Base-by-base conservation (phyloP, 2,888 invertebrate species). In the Sinodicranocentrus sp. region DNA sequence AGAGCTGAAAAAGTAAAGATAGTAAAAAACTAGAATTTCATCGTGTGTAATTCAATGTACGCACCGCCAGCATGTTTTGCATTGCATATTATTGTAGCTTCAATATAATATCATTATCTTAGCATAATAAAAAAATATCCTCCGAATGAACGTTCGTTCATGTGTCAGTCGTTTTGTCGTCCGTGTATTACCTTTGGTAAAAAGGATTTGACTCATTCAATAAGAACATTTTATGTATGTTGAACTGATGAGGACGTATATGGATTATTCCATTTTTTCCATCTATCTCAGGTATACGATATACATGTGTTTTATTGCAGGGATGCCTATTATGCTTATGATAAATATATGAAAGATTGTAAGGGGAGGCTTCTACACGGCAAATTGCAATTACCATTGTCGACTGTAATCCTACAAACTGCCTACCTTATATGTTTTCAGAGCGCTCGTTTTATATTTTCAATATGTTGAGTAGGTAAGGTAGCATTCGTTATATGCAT, bases 371-470 rank as follows among this genome's bases (percentile, higher is more conserved):
- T 48, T 33, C 5, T 48, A 48, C 57, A 15, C 19, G 15, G 57
- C 57, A 57, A 19, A 6, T 5, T 23, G 23, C 57, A 57, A 57
- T 57, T 57, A 57, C 57, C 57, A 57, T 57, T 57, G 48, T 57
- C 57, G 57, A 19, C 23, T 57, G 23, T 23, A 57, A 57, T 57
- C 21, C 57, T 15, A 48, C 48, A 48, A 48, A 13, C 23, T 57
- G 57, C 57, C 57, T 57, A 21, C 57, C 21, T 57, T 6, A 48
- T 48, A n/a, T 48, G n/a, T n/a, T 15, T 57, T 21, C 57, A 57
- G 15, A 48, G 5, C 3, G 15, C 15, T 48, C 48, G 48, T 48
- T 48, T n/a, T n/a, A 48, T 48, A 48, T 48, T 48, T 57, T 57
- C 21, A 57, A 57, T 57, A 23, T 57, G 57, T 19, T 48, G 48